Evolutionary conservation across 2,797 vertebrate species (phyloP), one percentile per base, ranked within the genome.

Genomic region (Serranus cabrilla): DNA sequence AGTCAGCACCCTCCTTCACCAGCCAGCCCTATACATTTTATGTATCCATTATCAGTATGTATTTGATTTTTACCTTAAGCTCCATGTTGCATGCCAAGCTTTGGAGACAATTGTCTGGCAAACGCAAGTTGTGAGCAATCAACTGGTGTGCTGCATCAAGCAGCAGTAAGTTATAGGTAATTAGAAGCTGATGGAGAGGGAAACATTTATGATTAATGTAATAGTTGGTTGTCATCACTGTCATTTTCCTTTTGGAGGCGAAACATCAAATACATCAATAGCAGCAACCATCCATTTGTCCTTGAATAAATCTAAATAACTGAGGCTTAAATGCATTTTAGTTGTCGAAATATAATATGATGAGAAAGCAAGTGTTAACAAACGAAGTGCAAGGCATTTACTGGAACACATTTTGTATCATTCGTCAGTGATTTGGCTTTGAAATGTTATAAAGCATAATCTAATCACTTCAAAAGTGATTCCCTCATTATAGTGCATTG

Each of bases 101-200:
- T 27, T 40, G 58, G 39, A 64, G 21, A 8, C 8, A 18, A 37
- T 46, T 51, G 52, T 69, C 21, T 25, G 21, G 27, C 42, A 14
- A 20, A 39, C 0, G 8, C 27, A 56, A 37, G 20, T 40, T 73
- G 47, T 21, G 7, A 34, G n/a, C 37, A 39, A 4, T 65, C 54
- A 62, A 14, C 47, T 31, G 39, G 1, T 66, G 54, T 51, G 17
- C 20, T 47, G 68, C 57, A 43, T 62, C 11, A 52, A 70, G 46
- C 69, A 66, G 60, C 57, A 59, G 34, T 54, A 31, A 42, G n/a
- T 46, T 42, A 42, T 23, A 66, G 23, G 17, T 59, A 40, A 51
- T 59, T 11, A 14, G 31, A 18, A 45, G 14, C 45, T 27, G 42
- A 20, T 31, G 27, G 23, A 70, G 37, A 31, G 17, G 21, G 23